Evolutionary conservation across 1,140 invertebrate species (phyloP).

Genomic region (Zaprionus gabonicus): DNA sequence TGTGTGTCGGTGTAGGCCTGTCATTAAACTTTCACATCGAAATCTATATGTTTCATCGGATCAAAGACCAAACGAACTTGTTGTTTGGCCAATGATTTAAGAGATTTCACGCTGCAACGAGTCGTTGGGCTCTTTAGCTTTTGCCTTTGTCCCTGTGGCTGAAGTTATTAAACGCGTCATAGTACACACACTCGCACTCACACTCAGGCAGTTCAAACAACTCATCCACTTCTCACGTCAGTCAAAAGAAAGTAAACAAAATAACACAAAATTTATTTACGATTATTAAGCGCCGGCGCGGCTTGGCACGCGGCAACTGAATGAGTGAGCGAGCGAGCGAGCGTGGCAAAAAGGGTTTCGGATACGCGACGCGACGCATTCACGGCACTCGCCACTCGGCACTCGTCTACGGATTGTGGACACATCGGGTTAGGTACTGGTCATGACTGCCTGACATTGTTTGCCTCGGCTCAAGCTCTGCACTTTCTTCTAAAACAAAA

Average conservation of each 20-base stretch:
- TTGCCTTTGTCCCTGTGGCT: conserved; percentile 28
- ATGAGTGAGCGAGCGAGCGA: conserved; percentile 4
- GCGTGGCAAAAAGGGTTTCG: conserved; percentile 62
- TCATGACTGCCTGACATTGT: conserved; percentile 58
- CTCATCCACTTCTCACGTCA: conserved; percentile 42
- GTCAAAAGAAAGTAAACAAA: conserved; percentile 76
- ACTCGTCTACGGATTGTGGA: neutral
- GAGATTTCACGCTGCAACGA: conserved; percentile 62
- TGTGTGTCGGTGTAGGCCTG: conserved; percentile 54
- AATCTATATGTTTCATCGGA: conserved; percentile 78
- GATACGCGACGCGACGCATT: neutral
- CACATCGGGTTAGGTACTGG: conserved; percentile 4
- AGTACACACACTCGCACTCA: conserved; percentile 31
- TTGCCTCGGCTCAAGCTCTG: conserved; percentile 60
- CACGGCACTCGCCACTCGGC: neutral
- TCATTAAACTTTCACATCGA: conserved; percentile 73
- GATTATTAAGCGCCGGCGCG: conserved; percentile 59
- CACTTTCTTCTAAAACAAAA: conserved; percentile 78
- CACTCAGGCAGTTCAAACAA: neutral
- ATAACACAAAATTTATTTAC: conserved; percentile 68
- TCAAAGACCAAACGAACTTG: conserved; percentile 43
- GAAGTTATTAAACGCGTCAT: conserved; percentile 76
- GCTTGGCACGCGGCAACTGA: conserved; percentile 61
- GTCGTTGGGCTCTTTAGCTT: conserved; percentile 15
- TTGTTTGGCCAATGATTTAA: conserved; percentile 64